Percentiles rank a stretch among this genome's conserved stretches.
phyloP scores from a whole-genome alignment of 1,140 invertebrate genomes.

The Frieseomelitta varia region DNA sequence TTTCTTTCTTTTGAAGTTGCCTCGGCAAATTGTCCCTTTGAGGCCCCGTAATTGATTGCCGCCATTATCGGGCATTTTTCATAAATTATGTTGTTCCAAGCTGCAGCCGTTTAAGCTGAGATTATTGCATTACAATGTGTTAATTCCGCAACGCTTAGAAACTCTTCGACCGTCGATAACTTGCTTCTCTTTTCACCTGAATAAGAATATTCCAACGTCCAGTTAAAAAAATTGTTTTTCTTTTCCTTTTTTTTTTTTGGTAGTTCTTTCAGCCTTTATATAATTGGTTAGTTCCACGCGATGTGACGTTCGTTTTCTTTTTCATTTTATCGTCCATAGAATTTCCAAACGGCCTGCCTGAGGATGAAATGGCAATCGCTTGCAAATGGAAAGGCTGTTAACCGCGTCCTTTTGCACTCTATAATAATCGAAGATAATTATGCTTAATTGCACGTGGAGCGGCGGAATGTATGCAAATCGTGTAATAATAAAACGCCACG shows the following conservation, averaged over 20 bases:
- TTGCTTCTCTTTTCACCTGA: background rate
- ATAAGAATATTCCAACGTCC: background rate
- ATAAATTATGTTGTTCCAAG: background rate
- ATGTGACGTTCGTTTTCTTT: background rate
- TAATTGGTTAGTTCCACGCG: conserved; percentile 5
- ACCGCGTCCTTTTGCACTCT: background rate
- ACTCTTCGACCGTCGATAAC: background rate
- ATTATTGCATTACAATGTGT: background rate
- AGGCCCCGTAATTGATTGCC: background rate
- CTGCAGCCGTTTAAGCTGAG: background rate
- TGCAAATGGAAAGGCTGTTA: background rate
- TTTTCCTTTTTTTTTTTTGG: too few relatives aligned
- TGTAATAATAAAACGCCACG: conserved; percentile 18
- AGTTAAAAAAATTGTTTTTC: background rate
- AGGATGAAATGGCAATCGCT: background rate
- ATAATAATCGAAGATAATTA: conserved; percentile 39
- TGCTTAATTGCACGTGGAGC: conserved; percentile 5
- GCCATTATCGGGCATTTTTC: background rate
- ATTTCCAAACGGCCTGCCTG: background rate
- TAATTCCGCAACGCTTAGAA: background rate
- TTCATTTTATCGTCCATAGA: conserved; percentile 8
- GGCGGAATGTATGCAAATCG: conserved; percentile 23
- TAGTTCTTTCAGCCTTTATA: background rate
- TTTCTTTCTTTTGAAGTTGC: background rate
- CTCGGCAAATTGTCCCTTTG: background rate